Percentiles rank a stretch among this genome's conserved stretches.
Conservation (phyloP, 2,113 vertebrate species). For the Sinocyclocheilus maitianheensis region DNA sequence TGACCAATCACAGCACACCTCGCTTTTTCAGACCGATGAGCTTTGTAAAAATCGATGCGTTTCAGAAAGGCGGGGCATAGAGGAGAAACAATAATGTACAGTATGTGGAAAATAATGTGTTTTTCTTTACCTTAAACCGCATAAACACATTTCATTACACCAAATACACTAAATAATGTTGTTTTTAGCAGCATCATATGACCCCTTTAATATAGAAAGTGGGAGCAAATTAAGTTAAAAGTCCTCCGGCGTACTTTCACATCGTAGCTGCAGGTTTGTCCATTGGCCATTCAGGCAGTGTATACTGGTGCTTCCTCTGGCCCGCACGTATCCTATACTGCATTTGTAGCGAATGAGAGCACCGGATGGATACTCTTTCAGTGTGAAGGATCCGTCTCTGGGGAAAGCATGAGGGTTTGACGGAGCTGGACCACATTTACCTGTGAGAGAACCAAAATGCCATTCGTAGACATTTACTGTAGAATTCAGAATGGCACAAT, state of each 20-base stretch:
- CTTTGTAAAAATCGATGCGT: too few species aligned
- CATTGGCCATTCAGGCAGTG: slow-evolving; percentile 17
- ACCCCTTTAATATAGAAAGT: neutral
- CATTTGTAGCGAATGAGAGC: slow-evolving; percentile 32
- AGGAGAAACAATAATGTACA: too few species aligned
- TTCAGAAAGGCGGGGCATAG: too few species aligned
- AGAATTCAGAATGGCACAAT: too few species aligned
- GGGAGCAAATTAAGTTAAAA: neutral
- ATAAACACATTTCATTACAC: too few species aligned
- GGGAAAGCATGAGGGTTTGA: neutral
- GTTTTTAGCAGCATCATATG: too few species aligned
- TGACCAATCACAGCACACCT: too few species aligned
- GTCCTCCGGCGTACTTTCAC: slow-evolving; percentile 38
- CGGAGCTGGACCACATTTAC: slow-evolving; percentile 32
- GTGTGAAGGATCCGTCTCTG: neutral
- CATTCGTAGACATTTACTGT: too few species aligned
- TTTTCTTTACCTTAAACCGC: too few species aligned
- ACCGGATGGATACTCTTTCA: neutral
- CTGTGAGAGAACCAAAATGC: slow-evolving; percentile 2
- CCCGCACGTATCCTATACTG: neutral
- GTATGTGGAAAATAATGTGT: too few species aligned
- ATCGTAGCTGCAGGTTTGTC: slow-evolving; percentile 6
- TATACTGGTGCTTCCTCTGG: neutral
- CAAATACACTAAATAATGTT: too few species aligned
- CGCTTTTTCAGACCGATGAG: too few species aligned